Evolutionary conservation across 64 coral and sea anemone species (phyloP), one percentile per base, ranked within the genome.

Genomic region (Stylophora pistillata): DNA sequence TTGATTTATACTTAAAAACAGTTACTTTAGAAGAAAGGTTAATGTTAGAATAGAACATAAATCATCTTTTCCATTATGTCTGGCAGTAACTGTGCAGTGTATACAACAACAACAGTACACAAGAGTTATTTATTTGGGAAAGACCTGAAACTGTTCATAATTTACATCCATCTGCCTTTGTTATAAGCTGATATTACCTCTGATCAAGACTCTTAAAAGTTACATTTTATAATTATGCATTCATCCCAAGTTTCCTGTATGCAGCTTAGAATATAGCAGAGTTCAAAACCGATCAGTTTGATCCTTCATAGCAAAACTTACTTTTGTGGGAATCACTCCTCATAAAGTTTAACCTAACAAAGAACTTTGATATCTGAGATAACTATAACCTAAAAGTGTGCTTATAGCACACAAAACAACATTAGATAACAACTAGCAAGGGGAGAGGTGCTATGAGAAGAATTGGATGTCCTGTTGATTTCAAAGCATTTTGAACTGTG

Each of bases 1-100:
- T 88, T 78, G 86, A 88, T 63, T 88, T 88, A 58, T 88, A 88
- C 55, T 88, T 88, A 88, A 76, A 59, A 88, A 88, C 86, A 88
- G 86, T 88, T 65, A 27, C 12, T 76, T 20, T 88, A 78, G 86
- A 78, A 9, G 86, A 88, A 78, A 71, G 86, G 57, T 53, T 81
- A 81, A 75, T 29, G 25, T 30, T 75, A 30, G 73, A 75, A 28
- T 75, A 75, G 73, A 75, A 13, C 47, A 26, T 53, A 75, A 34
- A 75, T 13, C 73, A 31, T 74, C 34, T 41, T 41, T 41, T 74
- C 72, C 58, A 60, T 60, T 60, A 20, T 60, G 13, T 3, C 58
- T 10, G 58, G 58, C 58, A 60, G 58, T 60, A 60, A 60, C 58
- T 60, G 13, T 13, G 18, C 58, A 60, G 58, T 60, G 58, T 60